A percentile compares a stretch with the other conserved stretches of the same genome.
Conservation (phyloP, 2,113 vertebrate genomes). For the Indri indri region DNA sequence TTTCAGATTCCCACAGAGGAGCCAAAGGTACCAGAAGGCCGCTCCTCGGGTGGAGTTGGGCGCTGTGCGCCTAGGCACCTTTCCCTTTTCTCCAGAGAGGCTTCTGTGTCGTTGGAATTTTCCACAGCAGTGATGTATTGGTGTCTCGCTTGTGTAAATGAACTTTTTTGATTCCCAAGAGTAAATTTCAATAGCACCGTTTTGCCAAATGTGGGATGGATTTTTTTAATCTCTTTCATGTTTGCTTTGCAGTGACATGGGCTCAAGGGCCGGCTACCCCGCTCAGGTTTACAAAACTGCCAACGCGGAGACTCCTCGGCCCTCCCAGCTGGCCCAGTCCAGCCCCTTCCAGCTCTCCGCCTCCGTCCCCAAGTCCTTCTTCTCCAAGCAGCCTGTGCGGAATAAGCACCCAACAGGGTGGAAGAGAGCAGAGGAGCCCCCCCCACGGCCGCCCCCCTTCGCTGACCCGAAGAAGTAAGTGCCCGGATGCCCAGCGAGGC, state of each 20-base stretch:
- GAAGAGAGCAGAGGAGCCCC: slow-evolving; percentile 83
- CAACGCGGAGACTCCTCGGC: slow-evolving; percentile 80
- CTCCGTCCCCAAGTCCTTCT: slow-evolving; percentile 92
- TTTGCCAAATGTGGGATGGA: not conserved
- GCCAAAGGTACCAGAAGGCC: not conserved
- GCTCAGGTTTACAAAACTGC: slow-evolving; percentile 89
- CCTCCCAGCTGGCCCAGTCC: slow-evolving; percentile 82
- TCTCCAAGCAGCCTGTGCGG: slow-evolving; percentile 84
- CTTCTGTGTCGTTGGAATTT: not conserved
- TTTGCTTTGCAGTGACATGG: slow-evolving; percentile 66
- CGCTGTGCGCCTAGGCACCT: not conserved
- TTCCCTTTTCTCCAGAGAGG: not conserved
- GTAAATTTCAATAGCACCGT: not conserved
- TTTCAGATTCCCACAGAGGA: not conserved
- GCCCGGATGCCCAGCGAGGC: not conserved
- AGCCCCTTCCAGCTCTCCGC: slow-evolving; percentile 88
- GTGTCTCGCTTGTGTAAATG: not conserved
- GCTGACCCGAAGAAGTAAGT: slow-evolving; percentile 83
- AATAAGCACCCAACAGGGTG: slow-evolving; percentile 80
- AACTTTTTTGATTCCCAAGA: not conserved
- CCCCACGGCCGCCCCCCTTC: slow-evolving; percentile 74
- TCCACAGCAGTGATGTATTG: not conserved
- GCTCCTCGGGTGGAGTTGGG: not conserved
- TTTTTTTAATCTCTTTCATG: not conserved
- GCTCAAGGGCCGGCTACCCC: slow-evolving; percentile 84